Evolutionary conservation across 1,140 invertebrate genomes (phyloP).

Genomic region (Conopomorpha cramerella): DNA sequence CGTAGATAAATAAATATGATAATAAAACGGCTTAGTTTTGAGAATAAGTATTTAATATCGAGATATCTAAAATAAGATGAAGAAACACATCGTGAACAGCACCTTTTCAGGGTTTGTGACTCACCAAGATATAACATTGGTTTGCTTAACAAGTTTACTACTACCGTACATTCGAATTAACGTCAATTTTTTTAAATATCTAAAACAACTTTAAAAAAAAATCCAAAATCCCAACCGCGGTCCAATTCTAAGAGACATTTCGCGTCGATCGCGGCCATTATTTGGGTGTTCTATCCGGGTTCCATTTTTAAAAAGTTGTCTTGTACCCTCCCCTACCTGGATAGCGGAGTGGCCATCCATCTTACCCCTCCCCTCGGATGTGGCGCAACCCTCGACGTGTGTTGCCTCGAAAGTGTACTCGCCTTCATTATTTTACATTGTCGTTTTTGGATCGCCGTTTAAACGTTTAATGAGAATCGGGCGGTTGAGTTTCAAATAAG

Average conservation of each 20-base stretch:
- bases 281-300: constrained; percentile 4
- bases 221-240: background rate
- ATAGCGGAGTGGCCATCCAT: constrained; percentile 37
- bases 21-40: no score
- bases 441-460: background rate
- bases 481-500: no score
- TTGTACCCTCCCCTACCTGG: constrained; percentile 17
- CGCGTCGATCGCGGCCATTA: no score
- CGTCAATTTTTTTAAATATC: background rate
- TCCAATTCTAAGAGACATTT: background rate
- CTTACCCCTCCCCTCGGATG: constrained; percentile 23
- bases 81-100: no score
- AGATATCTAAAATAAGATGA: no score
- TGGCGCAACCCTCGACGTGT: background rate
- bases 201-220: background rate
- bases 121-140: no score
- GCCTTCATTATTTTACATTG: background rate
- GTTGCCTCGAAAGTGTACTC: background rate
- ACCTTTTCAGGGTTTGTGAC: no score
- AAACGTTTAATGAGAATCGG: background rate
- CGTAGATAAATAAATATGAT: no score
- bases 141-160: no score
- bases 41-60: no score
- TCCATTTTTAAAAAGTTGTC: constrained; percentile 28
- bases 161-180: background rate